A percentile compares a stretch with the other conserved stretches of the same genome.
Conservation (phyloP, 2,888 invertebrate genomes). For the Epinotia nisella region DNA sequence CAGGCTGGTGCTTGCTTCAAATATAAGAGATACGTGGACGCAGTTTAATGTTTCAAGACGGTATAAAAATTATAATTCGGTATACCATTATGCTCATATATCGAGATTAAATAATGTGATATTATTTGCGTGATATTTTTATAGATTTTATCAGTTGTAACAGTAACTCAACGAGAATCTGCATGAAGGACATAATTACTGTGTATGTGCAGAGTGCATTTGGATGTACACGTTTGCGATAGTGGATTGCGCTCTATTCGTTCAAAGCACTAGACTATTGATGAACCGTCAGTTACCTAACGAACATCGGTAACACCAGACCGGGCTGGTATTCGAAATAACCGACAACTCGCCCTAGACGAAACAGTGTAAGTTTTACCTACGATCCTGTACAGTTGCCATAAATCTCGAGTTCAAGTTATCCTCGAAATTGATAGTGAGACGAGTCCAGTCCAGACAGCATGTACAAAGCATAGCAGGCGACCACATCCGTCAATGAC, state of each 20-base stretch:
- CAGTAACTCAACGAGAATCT: no score
- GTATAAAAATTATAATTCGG: no score
- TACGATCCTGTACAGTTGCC: background rate
- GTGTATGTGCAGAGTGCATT: background rate
- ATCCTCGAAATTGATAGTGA: background rate
- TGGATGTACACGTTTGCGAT: conserved; percentile 4
- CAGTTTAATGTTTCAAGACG: no score
- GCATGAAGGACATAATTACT: background rate
- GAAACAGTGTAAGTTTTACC: no score
- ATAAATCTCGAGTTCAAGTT: background rate
- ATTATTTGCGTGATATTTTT: no score
- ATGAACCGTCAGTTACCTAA: conserved; percentile 63
- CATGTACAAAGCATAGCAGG: conserved; percentile 43
- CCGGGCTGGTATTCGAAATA: conserved; percentile 17
- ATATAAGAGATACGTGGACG: no score
- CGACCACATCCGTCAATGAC: conserved; percentile 70
- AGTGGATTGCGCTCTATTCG: conserved; percentile 7
- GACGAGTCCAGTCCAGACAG: background rate
- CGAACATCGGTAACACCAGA: conserved; percentile 51
- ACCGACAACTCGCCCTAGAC: no score
- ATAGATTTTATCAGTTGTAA: no score
- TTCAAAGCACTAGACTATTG: conserved; percentile 56
- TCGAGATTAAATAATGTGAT: no score
- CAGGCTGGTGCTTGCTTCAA: no score
- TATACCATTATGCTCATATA: no score